Evolutionary conservation across 1,140 invertebrate genomes (phyloP), one percentile per base, ranked within the genome.

Genomic region (Propsilocerus akamusi): DNA sequence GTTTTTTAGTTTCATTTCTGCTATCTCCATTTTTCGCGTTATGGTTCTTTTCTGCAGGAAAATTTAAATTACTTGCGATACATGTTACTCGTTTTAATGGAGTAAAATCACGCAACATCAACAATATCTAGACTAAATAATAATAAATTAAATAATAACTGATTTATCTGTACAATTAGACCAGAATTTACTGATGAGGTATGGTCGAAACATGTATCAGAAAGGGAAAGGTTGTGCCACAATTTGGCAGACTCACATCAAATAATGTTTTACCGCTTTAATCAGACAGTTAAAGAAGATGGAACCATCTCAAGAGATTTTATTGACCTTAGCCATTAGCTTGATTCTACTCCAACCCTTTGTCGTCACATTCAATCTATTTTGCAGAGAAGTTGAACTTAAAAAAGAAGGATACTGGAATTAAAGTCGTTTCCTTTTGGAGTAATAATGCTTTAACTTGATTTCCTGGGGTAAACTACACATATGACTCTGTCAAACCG

Each of bases 21-120:
- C n/a, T 17, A n/a, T 41, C 34, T 17, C 34, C 17, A 41, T n/a
- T n/a, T n/a, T n/a, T n/a, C n/a, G n/a, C n/a, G n/a, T n/a, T n/a
- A n/a, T 41, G 22, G 22, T 41, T 41, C 34, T 41, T 41, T n/a
- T n/a, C n/a, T n/a, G 22, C 34, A 41, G 34, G 34, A 37, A 41
- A 41, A 41, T 41, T 41, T 41, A 41, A 41, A 41, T 41, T 41
- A 20, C 34, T 41, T 41, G 34, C n/a, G n/a, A n/a, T 41, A 41
- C 34, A 41, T 41, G 34, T 41, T 41, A 7, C 14, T 11, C 20
- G 17, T 17, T 41, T 41, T 41, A 41, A 41, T 41, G 34, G 22
- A 41, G 22, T 14, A 41, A 41, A 41, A 14, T 41, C 34, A 41
- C 34, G 34, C 34, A 41, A 41, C 14, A 7, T 41, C 17, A n/a